Evolutionary conservation across 2,888 invertebrate genomes (phyloP).

Genomic region (Lycophotia porphyrea): DNA sequence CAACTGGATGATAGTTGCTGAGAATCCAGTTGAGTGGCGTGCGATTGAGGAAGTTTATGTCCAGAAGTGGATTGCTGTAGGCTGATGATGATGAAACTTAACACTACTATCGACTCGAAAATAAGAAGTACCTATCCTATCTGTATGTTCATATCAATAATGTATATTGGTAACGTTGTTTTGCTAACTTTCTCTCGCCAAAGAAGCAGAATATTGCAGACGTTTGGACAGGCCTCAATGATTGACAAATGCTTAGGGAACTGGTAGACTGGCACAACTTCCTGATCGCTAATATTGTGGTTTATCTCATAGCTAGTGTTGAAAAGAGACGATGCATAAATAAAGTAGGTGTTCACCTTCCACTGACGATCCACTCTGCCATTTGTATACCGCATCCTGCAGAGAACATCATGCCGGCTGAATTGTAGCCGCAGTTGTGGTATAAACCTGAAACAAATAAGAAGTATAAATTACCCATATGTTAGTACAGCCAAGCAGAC

Average conservation of each 20-base stretch:
- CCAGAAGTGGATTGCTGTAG: too few species aligned
- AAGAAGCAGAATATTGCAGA: neutral
- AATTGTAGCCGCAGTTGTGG: conserved; percentile 97
- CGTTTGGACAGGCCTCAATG: neutral
- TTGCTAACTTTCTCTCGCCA: neutral
- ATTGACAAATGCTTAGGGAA: neutral
- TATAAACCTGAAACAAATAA: conserved; percentile 91
- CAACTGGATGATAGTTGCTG: too few species aligned
- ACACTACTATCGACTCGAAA: too few species aligned
- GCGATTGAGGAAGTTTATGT: too few species aligned
- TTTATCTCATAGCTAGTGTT: neutral
- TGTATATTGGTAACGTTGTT: neutral
- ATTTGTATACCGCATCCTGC: conserved; percentile 96
- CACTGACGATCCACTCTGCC: conserved; percentile 95
- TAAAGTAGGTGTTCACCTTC: conserved; percentile 82
- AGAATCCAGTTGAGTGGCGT: too few species aligned
- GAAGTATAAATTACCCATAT: neutral
- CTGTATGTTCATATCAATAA: neutral
- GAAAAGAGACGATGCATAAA: neutral
- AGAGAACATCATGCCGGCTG: conserved; percentile 97
- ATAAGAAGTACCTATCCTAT: neutral
- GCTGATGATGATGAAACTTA: too few species aligned
- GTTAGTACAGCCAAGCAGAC: too few species aligned
- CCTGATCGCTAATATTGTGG: neutral
- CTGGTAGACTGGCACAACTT: neutral